Evolutionary conservation across 53 echinoderm and acorn worm species (phyloP), one percentile per base, ranked within the genome.

Genomic region (Astropecten irregularis): DNA sequence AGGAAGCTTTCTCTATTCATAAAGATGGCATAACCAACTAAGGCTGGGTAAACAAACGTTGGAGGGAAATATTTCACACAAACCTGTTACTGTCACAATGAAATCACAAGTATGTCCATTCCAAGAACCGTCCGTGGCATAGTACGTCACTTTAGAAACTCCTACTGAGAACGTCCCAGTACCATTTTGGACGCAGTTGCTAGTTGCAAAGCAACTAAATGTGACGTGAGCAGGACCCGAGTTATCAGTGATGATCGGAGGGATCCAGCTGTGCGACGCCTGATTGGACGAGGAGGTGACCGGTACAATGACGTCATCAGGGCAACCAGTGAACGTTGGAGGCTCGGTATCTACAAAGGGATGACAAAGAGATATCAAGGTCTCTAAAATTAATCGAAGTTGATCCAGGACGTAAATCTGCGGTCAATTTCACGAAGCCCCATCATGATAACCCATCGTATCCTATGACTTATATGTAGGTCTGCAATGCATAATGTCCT

Each of bases 41-140:
- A n/a, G n/a, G n/a, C n/a, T n/a, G n/a, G n/a, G n/a, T n/a, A n/a
- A n/a, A n/a, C n/a, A n/a, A n/a, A n/a, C n/a, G n/a, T n/a, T n/a
- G n/a, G n/a, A n/a, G n/a, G n/a, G n/a, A n/a, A n/a, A n/a, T n/a
- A 44, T 13, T 44, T 19, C 19, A 46, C 23, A 62, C 86, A 64
- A 42, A 86, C 86, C 86, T 64, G 40, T 76, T 4, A 86, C 76
- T 4, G 51, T 66, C 4, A 86, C 86, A 55, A 22, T 76, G 36
- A 86, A 86, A 36, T 28, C 26, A 40, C 86, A 86, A 25, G 0
- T 1, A 2, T 8, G 11, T 11, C 1, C 15, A 34, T 86, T 77
- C 66, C 76, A 28, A 20, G 77, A 46, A 9, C 6, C 1, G n/a
- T 86, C 77, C 3, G 62, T 66, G 21, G 86, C 86, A 9, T 26